Percentiles rank a stretch among this genome's conserved stretches.
Evolutionary conservation across 2,113 vertebrate genomes (phyloP).

Genomic region (Arenaria interpres): DNA sequence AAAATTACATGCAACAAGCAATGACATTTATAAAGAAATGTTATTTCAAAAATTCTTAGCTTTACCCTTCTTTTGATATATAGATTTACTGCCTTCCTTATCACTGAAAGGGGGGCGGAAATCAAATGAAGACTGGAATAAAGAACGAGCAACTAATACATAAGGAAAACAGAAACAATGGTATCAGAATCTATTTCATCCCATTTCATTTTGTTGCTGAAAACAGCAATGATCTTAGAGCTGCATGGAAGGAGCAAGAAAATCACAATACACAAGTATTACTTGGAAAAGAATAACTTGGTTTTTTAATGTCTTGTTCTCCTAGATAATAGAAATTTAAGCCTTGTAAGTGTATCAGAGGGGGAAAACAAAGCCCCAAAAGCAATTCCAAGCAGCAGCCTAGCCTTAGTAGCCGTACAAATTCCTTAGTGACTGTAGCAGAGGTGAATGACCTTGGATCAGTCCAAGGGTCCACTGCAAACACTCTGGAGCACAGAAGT

Average conservation of each 20-base stretch:
- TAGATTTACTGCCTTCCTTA: neutral
- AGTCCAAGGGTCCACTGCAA: neutral
- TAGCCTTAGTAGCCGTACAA: slow-evolving; percentile 21
- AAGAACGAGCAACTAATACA: neutral
- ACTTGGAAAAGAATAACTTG: neutral
- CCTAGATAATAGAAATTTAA: neutral
- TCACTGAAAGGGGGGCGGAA: neutral
- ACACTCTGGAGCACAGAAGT: slow-evolving; percentile 34
- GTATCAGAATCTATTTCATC: neutral
- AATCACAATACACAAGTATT: neutral
- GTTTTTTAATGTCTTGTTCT: neutral
- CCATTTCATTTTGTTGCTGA: neutral
- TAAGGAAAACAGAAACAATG: neutral
- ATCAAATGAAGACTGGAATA: neutral
- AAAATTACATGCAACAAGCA: neutral
- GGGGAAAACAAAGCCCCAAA: neutral
- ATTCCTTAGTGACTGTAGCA: slow-evolving; percentile 34
- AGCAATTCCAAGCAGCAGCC: neutral
- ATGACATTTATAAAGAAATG: neutral
- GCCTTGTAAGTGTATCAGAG: neutral
- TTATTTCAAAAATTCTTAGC: neutral
- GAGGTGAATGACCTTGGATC: slow-evolving; percentile 26
- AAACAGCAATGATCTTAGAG: neutral
- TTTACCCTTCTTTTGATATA: neutral
- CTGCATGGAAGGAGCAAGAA: neutral